Evolutionary conservation across 2,888 invertebrate genomes (phyloP).

Genomic region (Drosophila yooni): DNA sequence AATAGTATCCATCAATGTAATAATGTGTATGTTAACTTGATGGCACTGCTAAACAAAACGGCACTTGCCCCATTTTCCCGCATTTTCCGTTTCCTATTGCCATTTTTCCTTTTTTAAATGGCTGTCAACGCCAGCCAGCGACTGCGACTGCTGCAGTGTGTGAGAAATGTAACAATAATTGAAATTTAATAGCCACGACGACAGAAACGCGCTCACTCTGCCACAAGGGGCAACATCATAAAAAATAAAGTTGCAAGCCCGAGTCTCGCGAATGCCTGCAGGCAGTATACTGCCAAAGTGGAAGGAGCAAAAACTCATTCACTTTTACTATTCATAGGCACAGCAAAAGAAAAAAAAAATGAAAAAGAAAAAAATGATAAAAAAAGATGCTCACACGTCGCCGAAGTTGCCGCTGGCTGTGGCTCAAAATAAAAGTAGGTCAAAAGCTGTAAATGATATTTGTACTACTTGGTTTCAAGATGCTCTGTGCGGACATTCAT

Average conservation of each 20-base stretch:
- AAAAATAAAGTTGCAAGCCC: slow-evolving; percentile 46
- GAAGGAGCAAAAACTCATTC: slow-evolving; percentile 58
- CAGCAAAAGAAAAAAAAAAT: slow-evolving; percentile 11
- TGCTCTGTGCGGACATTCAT: slow-evolving; percentile 42
- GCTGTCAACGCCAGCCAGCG: slow-evolving; percentile 36
- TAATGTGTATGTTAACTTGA: slow-evolving; percentile 34
- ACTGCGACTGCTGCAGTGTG: slow-evolving; percentile 51
- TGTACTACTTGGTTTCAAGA: slow-evolving; percentile 79
- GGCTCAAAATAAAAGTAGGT: slow-evolving; percentile 74
- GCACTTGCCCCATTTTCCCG: slow-evolving; percentile 63
- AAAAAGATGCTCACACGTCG: slow-evolving; percentile 61
- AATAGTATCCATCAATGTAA: slow-evolving; percentile 46
- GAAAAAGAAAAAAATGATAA: slow-evolving; percentile 9
- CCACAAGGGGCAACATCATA: slow-evolving; percentile 52
- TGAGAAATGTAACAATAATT: slow-evolving; percentile 80
- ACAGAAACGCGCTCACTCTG: slow-evolving; percentile 49
- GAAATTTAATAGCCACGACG: slow-evolving; percentile 78
- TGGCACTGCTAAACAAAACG: slow-evolving; percentile 39
- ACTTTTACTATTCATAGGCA: slow-evolving; percentile 77
- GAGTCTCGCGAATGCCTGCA: slow-evolving; percentile 41
- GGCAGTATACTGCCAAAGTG: slow-evolving; percentile 7
- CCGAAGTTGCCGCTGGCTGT: slow-evolving; percentile 59
- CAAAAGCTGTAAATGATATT: slow-evolving; percentile 80
- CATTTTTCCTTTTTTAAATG: slow-evolving; percentile 10
- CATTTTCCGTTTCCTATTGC: slow-evolving; percentile 59